A percentile compares a stretch with the other conserved stretches of the same genome.
Evolutionary conservation across 2,113 vertebrate species (phyloP).

Genomic region (Pica pica): DNA sequence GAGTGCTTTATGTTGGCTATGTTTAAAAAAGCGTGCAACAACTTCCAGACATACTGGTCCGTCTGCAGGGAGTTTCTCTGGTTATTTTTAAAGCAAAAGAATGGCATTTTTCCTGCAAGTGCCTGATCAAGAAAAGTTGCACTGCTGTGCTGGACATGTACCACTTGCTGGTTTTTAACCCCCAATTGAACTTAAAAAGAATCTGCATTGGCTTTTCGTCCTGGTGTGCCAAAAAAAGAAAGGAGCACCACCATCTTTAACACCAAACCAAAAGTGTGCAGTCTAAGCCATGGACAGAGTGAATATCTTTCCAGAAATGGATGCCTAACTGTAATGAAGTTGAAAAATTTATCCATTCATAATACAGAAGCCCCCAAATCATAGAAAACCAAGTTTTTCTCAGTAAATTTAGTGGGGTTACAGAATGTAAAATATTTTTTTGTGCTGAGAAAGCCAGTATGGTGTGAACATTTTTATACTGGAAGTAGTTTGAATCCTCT

Average conservation of each 20-base stretch:
- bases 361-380: neutral
- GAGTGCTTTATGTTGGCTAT: slow-evolving; percentile 40
- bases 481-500: neutral
- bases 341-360: neutral
- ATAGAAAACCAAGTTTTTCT: neutral
- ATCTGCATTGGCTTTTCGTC: neutral
- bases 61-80: slow-evolving; percentile 13
- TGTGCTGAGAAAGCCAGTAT: neutral
- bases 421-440: neutral
- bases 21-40: neutral
- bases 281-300: neutral
- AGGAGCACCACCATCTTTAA: neutral
- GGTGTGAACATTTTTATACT: neutral
- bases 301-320: neutral
- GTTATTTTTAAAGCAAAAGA: slow-evolving; percentile 48
- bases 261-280: neutral
- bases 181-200: neutral
- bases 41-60: slow-evolving; percentile 37
- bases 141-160: neutral
- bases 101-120: slow-evolving; percentile 1
- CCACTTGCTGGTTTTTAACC: neutral
- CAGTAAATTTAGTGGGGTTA: neutral
- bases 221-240: neutral
- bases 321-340: neutral
- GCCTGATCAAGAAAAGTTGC: neutral